Evolutionary conservation across 1,140 invertebrate genomes (phyloP).

Genomic region (Drosophila erecta): DNA sequence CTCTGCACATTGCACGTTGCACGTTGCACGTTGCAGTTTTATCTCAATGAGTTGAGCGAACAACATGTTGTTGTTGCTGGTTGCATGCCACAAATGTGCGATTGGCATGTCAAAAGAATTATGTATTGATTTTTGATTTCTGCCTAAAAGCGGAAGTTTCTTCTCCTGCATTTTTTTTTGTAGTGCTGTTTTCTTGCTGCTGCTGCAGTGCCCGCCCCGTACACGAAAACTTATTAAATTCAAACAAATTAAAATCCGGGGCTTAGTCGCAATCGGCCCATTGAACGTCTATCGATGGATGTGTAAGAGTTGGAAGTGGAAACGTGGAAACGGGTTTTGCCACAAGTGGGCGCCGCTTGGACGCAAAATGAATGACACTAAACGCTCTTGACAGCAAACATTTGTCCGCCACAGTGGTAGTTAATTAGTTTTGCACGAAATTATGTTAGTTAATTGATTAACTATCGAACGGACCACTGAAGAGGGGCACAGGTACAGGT

Average conservation of each 20-base stretch:
- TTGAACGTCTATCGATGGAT: conserved; percentile 23
- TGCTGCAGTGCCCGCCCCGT: conserved; percentile 17
- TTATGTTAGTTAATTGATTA: conserved; percentile 82
- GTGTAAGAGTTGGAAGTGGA: conserved; percentile 6
- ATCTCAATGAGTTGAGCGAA: conserved; percentile 79
- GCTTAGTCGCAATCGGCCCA: conserved; percentile 9
- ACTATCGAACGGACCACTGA: conserved; percentile 43
- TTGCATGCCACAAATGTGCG: conserved; percentile 83
- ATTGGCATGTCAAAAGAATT: conserved; percentile 83
- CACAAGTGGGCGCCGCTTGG: conserved; percentile 66
- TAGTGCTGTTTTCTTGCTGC: background rate
- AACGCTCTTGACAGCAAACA: conserved; percentile 77
- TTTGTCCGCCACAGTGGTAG: conserved; percentile 65
- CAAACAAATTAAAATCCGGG: conserved; percentile 59
- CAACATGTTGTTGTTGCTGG: conserved; percentile 65
- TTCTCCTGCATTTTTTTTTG: background rate
- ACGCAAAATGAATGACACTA: conserved; percentile 77
- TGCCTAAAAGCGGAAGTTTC: conserved; percentile 52
- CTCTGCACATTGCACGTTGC: conserved; percentile 51
- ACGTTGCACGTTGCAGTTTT: conserved; percentile 64
- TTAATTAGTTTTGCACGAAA: conserved; percentile 82
- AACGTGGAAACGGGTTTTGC: conserved; percentile 59
- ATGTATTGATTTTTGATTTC: conserved; percentile 83
- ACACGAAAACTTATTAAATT: conserved; percentile 55
- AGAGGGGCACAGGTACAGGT: conserved; percentile 22